Base-by-base conservation (phyloP, 2,888 invertebrate genomes). In the Plemyria rubiginata region DNA sequence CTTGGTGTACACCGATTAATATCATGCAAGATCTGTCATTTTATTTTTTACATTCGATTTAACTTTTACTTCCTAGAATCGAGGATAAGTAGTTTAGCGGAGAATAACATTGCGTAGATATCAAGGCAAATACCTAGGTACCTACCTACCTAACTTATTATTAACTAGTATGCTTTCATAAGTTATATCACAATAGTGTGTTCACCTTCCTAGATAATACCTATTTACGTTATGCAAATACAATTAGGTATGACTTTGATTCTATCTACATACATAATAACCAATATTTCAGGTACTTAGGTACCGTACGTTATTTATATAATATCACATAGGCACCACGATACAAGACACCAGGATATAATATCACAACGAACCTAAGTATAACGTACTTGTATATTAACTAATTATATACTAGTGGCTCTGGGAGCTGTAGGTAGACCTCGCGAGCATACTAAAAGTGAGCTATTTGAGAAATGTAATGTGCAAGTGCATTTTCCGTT, bases 181-280 rank as follows among this genome's bases (percentile, higher is more conserved):
- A 3, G 16, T 4, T 16, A 16, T 45, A 43, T 0, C 43, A 45
- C 16, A 29, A 45, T 52, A 49, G 5, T 36, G 32, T 36, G 50
- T 36, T 50, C 32, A 50, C 50, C 50, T 50, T 49, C 29, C 32
- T 15, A 50, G 50, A 50, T 50, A 50, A 49, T 29, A 49, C 32
- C n/a, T n/a, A n/a, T 49, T 8, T 49, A 13, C 29, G 8, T 13
- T 32, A 49, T 3, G 32, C 36, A 38, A 38, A 38, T 38, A 38
- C 36, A 38, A 38, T 32, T 32, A 32, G 4, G 4, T 6, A 6
- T 32, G 32, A 6, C 32, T 32, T 32, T 6, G 6, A n/a, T n/a
- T n/a, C 6, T 5, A 32, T 32, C 32, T 49, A 28, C n/a, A 1
- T n/a, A 29, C 7, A 49, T 6, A 8, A 32, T 6, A 32, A 32